phyloP scores from a whole-genome alignment of 2,888 invertebrate species.

The Ctena decussata region DNA sequence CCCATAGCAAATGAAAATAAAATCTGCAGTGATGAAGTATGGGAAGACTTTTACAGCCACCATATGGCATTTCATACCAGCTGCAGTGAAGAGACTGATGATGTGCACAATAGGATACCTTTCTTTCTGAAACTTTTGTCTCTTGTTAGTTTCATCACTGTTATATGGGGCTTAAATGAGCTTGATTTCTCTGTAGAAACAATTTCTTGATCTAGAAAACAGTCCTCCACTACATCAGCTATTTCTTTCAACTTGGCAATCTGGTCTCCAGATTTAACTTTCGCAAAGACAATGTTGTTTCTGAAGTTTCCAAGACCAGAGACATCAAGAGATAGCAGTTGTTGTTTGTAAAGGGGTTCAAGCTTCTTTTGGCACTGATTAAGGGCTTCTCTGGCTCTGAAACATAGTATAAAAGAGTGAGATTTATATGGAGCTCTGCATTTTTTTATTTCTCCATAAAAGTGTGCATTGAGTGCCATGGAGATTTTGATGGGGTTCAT shows the following conservation, averaged over 20 bases:
- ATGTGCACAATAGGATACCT: too few relatives aligned
- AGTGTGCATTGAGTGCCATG: too few relatives aligned
- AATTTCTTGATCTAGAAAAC: conserved; percentile 54
- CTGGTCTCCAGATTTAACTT: conserved; percentile 48
- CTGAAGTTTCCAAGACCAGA: conserved; percentile 67
- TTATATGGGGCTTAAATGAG: conserved; percentile 71
- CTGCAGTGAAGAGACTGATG: too few relatives aligned
- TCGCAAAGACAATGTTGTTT: conserved; percentile 72
- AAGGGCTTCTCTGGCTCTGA: conserved; percentile 59
- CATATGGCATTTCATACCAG: too few relatives aligned
- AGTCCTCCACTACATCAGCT: conserved; percentile 56
- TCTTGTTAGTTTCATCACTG: conserved; percentile 71
- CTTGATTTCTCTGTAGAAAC: conserved; percentile 58
- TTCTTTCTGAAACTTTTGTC: conserved; percentile 46
- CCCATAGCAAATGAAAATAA: too few relatives aligned
- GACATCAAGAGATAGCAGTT: conserved; percentile 45
- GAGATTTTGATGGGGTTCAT: too few relatives aligned
- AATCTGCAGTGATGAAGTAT: too few relatives aligned
- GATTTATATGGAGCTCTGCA: too few relatives aligned
- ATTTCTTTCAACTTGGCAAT: conserved; percentile 50
- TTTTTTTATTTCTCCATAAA: too few relatives aligned
- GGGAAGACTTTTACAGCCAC: too few relatives aligned
- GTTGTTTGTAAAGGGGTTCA: neutral
- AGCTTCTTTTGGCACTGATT: conserved; percentile 51
- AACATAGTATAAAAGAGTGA: too few relatives aligned